A percentile compares a stretch with the other conserved stretches of the same genome.
phyloP scores from a whole-genome alignment of 2,888 invertebrate genomes.

The Diaperis boleti region DNA sequence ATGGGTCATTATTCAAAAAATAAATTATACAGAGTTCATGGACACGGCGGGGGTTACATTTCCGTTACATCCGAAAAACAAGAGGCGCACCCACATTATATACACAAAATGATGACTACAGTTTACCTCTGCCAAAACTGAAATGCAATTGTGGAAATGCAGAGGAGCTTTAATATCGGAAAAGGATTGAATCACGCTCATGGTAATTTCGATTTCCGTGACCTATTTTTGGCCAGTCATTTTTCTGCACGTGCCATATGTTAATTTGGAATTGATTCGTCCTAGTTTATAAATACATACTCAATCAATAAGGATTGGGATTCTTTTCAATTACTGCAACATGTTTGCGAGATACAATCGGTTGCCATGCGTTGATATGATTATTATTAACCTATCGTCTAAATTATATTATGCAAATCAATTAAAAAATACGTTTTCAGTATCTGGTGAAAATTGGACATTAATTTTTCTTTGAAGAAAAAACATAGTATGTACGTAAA shows the following conservation, averaged over 20 bases:
- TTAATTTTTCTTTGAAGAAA: too few species aligned
- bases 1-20: conserved; percentile 26
- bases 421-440: too few species aligned
- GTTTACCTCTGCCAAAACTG: background rate
- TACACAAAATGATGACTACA: background rate
- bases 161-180: background rate
- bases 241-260: conserved; percentile 3
- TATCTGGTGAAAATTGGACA: too few species aligned
- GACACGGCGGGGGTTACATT: conserved; percentile 7
- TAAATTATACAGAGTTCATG: conserved; percentile 23
- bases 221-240: background rate
- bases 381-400: too few species aligned
- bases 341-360: conserved; percentile 3
- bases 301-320: conserved; percentile 4
- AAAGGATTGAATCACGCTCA: conserved; percentile 8
- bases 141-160: too few species aligned
- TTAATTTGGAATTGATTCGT: conserved; percentile 18
- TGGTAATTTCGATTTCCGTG: background rate
- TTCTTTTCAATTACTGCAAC: conserved; percentile 5
- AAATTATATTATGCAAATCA: too few species aligned
- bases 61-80: conserved; percentile 15
- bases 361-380: conserved; percentile 21
- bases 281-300: conserved; percentile 10
- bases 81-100: conserved; percentile 11
- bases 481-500: too few species aligned